Percentiles rank a stretch among this genome's conserved stretches.
Conservation (phyloP, 2,888 invertebrate species). For the Odontothrips loti region DNA sequence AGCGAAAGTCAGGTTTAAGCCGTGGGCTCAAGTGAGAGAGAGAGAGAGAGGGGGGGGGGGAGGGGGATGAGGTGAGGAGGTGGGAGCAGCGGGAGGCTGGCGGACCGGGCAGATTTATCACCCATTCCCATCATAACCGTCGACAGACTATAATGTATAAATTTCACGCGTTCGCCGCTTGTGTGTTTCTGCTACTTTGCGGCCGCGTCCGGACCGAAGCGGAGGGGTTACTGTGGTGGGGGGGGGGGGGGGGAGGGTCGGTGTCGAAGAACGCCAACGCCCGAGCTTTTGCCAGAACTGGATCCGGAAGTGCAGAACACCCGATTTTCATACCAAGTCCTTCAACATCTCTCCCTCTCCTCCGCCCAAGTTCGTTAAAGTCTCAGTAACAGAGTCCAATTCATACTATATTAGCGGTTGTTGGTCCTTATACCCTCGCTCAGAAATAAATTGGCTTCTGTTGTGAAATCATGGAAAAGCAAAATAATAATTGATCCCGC, state of each 20-base stretch:
- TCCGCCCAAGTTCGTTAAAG: no score
- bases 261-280: background rate
- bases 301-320: background rate
- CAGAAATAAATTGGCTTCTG: no score
- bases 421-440: no score
- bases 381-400: no score
- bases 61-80: no score
- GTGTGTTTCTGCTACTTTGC: background rate
- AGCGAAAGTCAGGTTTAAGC: background rate
- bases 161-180: conserved; percentile 7
- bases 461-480: no score
- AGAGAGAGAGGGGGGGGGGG: no score
- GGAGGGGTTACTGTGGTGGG: background rate
- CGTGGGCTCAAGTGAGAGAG: background rate
- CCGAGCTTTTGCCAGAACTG: background rate
- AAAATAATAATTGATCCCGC: no score
- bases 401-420: no score
- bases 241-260: background rate
- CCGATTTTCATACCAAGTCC: background rate
- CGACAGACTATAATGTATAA: conserved; percentile 17
- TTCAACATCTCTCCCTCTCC: background rate
- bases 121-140: background rate
- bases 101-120: background rate
- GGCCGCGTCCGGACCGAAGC: background rate
- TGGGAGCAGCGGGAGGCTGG: background rate